Percentiles rank a stretch among this genome's conserved stretches.
phyloP scores from a whole-genome alignment of 2,113 vertebrate genomes.

The Gavialis gangeticus region DNA sequence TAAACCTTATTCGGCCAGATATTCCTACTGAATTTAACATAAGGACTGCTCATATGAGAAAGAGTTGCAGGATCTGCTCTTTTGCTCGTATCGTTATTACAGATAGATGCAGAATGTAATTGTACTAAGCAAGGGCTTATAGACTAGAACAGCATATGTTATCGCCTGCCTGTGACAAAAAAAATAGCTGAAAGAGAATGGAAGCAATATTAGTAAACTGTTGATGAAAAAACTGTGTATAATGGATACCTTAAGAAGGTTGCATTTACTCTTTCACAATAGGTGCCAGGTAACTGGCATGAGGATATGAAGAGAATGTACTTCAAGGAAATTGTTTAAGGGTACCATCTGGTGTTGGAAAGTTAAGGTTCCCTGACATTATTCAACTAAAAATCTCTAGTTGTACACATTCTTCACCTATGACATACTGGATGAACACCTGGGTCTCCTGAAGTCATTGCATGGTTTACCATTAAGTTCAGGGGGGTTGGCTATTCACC shows the following conservation, averaged over 20 bases:
- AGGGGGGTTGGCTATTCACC: neutral
- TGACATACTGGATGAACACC: neutral
- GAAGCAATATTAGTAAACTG: constrained; percentile 27
- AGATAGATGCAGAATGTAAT: neutral
- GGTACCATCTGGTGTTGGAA: neutral
- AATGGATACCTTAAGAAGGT: neutral
- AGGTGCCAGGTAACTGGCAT: constrained; percentile 23
- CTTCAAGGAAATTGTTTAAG: neutral
- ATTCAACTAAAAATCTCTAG: neutral
- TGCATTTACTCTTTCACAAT: constrained; percentile 43
- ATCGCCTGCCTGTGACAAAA: neutral
- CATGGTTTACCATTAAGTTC: neutral
- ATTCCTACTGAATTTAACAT: neutral
- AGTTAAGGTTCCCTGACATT: neutral
- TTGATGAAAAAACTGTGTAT: neutral
- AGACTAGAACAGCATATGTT: neutral
- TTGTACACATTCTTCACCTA: neutral
- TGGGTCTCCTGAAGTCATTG: accelerated
- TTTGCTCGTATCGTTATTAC: neutral
- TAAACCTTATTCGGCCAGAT: neutral
- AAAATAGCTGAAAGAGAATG: neutral
- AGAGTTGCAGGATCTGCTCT: neutral
- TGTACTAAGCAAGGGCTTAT: neutral
- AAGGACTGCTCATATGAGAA: neutral
- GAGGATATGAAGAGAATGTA: constrained; percentile 37